Conservation (phyloP, 2,113 vertebrate species). For the Crotalus horridus region DNA sequence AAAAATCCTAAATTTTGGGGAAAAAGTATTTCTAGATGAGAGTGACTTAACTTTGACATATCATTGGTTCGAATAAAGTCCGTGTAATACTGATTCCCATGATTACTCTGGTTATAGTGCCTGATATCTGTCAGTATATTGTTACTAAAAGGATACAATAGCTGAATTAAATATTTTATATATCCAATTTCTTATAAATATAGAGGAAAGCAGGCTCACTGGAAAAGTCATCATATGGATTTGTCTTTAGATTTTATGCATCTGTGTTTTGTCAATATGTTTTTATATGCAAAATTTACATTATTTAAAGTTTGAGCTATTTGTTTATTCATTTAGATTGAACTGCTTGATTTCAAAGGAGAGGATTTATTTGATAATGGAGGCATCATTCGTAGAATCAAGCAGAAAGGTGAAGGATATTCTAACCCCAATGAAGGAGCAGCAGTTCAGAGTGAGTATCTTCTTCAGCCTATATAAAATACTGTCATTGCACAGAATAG, state of each 20-base stretch:
- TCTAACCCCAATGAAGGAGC: constrained; percentile 90
- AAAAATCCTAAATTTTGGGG: background rate
- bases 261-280: constrained; percentile 48
- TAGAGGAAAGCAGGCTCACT: constrained; percentile 37
- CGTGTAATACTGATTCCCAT: constrained; percentile 46
- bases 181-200: background rate
- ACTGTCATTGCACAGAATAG: background rate
- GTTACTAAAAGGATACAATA: background rate
- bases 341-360: constrained; percentile 89
- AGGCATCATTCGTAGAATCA: constrained; percentile 90
- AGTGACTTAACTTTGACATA: background rate
- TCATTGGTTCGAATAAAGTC: constrained; percentile 36
- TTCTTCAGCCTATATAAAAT: background rate
- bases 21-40: background rate
- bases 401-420: constrained; percentile 88
- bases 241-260: constrained; percentile 38
- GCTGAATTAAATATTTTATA: background rate
- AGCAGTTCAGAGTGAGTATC: constrained; percentile 80
- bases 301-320: constrained; percentile 16
- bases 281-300: constrained; percentile 10
- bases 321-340: constrained; percentile 73
- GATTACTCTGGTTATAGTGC: background rate
- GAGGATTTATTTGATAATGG: constrained; percentile 88
- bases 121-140: background rate
- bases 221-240: constrained; percentile 3